phyloP scores from a whole-genome alignment of 2,888 invertebrate species.

The Antheraea assamensis region DNA sequence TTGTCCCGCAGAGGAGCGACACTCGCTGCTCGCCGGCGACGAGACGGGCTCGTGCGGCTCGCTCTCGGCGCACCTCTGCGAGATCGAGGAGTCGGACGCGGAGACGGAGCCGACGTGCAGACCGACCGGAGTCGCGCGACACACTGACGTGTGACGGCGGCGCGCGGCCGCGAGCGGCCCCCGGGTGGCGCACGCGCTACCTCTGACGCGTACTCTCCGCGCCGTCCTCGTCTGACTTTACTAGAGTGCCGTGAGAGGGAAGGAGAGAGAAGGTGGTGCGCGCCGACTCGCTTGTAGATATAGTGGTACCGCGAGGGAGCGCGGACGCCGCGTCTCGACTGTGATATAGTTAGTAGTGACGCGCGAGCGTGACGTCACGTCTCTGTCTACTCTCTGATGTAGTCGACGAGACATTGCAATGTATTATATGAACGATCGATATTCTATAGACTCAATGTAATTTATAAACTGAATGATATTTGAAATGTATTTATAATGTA shows the following conservation, averaged over 20 bases:
- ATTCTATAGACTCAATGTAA: not conserved
- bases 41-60: slow-evolving; percentile 88
- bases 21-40: slow-evolving; percentile 85
- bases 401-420: not conserved
- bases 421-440: not conserved
- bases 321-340: not conserved
- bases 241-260: not conserved
- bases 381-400: not conserved
- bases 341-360: not conserved
- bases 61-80: slow-evolving; percentile 93
- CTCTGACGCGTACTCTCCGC: not conserved
- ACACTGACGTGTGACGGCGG: slow-evolving; percentile 70
- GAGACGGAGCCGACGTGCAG: slow-evolving; percentile 73
- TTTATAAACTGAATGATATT: not conserved
- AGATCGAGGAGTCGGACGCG: slow-evolving; percentile 94
- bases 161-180: slow-evolving; percentile 45
- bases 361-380: not conserved
- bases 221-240: not conserved
- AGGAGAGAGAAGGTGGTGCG: not conserved
- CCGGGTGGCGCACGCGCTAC: not conserved
- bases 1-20: slow-evolving; percentile 83
- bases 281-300: not conserved
- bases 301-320: not conserved
- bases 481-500: not conserved
- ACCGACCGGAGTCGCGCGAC: slow-evolving; percentile 36